A percentile compares a stretch with the other conserved stretches of the same genome.
Evolutionary conservation across 2,888 invertebrate genomes (phyloP).

Genomic region (Norana najaformis): DNA sequence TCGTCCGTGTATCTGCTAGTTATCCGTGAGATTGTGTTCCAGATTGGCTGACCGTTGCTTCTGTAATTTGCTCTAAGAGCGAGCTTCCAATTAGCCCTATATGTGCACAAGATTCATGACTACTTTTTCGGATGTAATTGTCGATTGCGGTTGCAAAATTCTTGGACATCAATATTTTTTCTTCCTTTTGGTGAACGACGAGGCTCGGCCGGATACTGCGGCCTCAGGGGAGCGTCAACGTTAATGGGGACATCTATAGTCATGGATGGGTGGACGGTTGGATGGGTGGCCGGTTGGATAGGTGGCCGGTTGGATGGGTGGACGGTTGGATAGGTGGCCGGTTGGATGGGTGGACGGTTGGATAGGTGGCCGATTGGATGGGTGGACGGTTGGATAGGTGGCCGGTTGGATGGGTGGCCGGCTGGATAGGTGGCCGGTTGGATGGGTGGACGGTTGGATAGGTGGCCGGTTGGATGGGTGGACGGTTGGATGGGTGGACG

Average conservation of each 20-base stretch:
- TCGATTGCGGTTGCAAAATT: not conserved
- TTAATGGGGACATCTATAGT: constrained; percentile 4
- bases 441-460: not conserved
- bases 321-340: not conserved
- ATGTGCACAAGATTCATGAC: not conserved
- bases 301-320: not conserved
- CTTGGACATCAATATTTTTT: not conserved
- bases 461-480: too few species aligned
- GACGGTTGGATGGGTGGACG: constrained; percentile 13
- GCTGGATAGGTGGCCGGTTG: not conserved
- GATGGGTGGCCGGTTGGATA: not conserved
- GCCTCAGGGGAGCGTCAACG: not conserved
- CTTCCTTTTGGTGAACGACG: not conserved
- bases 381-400: not conserved
- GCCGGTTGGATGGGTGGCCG: not conserved
- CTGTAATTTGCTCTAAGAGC: not conserved
- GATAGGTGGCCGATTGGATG: not conserved
- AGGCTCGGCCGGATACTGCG: not conserved
- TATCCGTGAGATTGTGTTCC: not conserved
- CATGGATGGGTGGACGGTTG: not conserved
- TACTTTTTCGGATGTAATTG: not conserved
- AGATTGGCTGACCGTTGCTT: not conserved
- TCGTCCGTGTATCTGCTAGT: not conserved
- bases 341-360: not conserved
- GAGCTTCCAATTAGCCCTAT: not conserved